A percentile compares a stretch with the other conserved stretches of the same genome.
phyloP scores from a whole-genome alignment of 2,888 invertebrate species.

The Cancer borealis region DNA sequence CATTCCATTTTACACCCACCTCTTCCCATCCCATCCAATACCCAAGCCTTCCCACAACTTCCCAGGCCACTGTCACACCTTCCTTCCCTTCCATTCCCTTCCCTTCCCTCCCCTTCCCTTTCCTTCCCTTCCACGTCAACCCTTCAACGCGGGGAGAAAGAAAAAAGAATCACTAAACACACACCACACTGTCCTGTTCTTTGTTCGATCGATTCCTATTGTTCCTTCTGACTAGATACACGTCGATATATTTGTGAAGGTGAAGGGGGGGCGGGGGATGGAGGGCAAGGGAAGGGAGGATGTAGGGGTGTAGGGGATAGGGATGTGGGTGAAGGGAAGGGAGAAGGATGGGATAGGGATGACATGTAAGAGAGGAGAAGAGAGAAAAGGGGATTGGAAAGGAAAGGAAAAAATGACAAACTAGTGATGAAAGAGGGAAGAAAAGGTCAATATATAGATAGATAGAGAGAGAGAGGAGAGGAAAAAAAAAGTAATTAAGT shows the following conservation, averaged over 20 bases:
- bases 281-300: not conserved
- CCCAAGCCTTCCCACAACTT: conserved; percentile 48
- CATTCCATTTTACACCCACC: conserved; percentile 12
- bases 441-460: no score
- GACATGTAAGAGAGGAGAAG: not conserved
- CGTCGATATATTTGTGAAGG: conserved; percentile 6
- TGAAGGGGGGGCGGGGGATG: not conserved
- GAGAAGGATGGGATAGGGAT: not conserved
- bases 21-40: conserved; percentile 29
- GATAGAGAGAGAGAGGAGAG: not conserved
- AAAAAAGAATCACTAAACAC: conserved; percentile 25
- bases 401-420: no score
- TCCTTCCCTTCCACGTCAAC: not conserved
- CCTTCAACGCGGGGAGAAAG: conserved; percentile 6
- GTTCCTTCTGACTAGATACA: not conserved
- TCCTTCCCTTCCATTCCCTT: not conserved
- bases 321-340: not conserved
- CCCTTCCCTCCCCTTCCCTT: not conserved
- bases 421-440: no score
- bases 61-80: conserved; percentile 28
- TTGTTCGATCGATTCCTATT: conserved; percentile 17
- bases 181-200: conserved; percentile 18
- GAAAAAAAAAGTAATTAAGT: no score
- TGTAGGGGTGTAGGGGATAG: not conserved
- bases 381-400: not conserved